Percentiles rank a stretch among this genome's conserved stretches.
Evolutionary conservation across 1,140 invertebrate genomes (phyloP).

Genomic region (Drosophila paulistorum): DNA sequence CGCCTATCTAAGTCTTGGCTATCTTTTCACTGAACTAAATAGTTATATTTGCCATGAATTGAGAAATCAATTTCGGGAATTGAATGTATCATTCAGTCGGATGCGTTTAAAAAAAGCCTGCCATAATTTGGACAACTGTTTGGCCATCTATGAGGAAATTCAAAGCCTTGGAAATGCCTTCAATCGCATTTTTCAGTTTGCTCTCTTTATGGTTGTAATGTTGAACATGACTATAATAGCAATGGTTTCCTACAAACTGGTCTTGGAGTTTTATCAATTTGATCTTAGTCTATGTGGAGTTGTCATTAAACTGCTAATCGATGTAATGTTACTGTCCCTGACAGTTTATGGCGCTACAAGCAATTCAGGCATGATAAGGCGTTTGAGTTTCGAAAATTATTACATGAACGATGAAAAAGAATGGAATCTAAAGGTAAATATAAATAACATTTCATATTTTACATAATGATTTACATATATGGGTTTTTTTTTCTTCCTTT

Average conservation of each 20-base stretch:
- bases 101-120: neutral
- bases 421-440: conserved; percentile 44
- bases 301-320: conserved; percentile 34
- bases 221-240: conserved; percentile 24
- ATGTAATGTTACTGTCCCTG: conserved; percentile 45
- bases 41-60: conserved; percentile 29
- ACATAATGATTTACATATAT: too few species aligned
- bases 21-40: conserved; percentile 44
- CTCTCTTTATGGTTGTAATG: conserved; percentile 29
- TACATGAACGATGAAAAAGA: conserved; percentile 27
- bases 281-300: rapidly evolving
- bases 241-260: neutral
- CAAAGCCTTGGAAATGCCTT: conserved; percentile 21
- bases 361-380: conserved; percentile 30
- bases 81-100: conserved; percentile 4
- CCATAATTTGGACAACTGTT: conserved; percentile 35
- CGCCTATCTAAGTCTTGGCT: conserved; percentile 43
- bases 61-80: neutral
- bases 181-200: conserved; percentile 31
- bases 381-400: conserved; percentile 47
- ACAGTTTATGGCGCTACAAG: conserved; percentile 29
- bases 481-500: too few species aligned
- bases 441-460: too few species aligned
- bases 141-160: conserved; percentile 52
- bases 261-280: neutral